Conservation (phyloP, 2,888 invertebrate species). For the Melitaea athalia region DNA sequence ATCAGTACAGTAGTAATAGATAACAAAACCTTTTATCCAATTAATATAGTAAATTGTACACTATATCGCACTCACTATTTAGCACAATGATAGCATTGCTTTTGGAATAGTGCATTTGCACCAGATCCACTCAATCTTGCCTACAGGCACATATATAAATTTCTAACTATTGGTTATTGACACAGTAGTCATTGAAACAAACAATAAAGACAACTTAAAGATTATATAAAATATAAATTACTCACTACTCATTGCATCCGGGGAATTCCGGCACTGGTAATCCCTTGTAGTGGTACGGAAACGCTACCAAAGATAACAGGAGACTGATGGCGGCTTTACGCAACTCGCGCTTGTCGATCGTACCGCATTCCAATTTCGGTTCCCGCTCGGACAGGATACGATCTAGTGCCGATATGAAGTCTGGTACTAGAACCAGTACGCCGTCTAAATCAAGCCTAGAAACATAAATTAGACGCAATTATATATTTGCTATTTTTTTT, state of each 20-base stretch:
- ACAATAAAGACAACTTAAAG: too few species aligned
- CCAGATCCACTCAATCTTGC: too few species aligned
- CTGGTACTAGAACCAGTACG: constrained; percentile 94
- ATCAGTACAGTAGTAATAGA: too few species aligned
- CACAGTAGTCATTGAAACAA: too few species aligned
- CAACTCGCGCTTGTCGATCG: constrained; percentile 88
- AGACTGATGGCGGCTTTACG: constrained; percentile 96
- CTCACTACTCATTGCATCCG: constrained; percentile 80
- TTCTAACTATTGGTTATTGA: too few species aligned
- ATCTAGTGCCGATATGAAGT: constrained; percentile 94
- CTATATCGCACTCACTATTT: too few species aligned
- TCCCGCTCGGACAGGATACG: constrained; percentile 94
- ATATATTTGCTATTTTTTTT: too few species aligned
- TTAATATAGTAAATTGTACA: too few species aligned
- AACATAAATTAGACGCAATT: constrained; percentile 14
- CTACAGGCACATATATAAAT: too few species aligned
- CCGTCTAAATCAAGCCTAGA: constrained; percentile 93
- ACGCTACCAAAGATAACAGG: constrained; percentile 93
- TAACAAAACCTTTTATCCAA: too few species aligned
- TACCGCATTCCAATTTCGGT: constrained; percentile 86
- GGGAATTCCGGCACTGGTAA: constrained; percentile 87
- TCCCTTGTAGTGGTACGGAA: constrained; percentile 95
- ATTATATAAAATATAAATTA: constrained; percentile 28
- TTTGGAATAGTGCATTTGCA: too few species aligned
- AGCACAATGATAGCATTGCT: too few species aligned